A percentile compares a stretch with the other conserved stretches of the same genome.
Evolutionary conservation across 2,113 vertebrate genomes (phyloP).

Genomic region (Phyllopteryx taeniolatus): DNA sequence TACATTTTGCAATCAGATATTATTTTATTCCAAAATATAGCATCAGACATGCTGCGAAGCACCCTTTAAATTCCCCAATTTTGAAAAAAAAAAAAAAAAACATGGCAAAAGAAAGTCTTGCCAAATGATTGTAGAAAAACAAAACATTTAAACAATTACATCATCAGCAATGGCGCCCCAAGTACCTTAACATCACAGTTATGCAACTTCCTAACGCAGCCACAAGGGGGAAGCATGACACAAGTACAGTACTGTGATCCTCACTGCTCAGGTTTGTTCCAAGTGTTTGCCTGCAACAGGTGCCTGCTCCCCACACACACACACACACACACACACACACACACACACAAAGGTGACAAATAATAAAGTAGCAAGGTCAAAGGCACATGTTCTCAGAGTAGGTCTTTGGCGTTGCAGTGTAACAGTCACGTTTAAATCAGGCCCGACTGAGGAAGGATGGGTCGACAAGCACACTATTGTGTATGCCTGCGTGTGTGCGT

Average conservation of each 20-base stretch:
- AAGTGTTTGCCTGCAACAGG: slow-evolving; percentile 37
- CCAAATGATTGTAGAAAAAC: slow-evolving; percentile 16
- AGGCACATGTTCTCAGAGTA: slow-evolving; percentile 36
- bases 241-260: slow-evolving; percentile 14
- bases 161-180: slow-evolving; percentile 1
- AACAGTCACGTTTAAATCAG: slow-evolving; percentile 38
- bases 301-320: slow-evolving; percentile 20
- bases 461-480: slow-evolving; percentile 10
- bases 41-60: background rate
- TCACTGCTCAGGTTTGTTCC: slow-evolving; percentile 6
- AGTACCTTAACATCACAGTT: slow-evolving; percentile 14
- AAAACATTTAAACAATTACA: background rate
- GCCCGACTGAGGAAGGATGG: background rate
- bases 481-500: background rate
- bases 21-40: slow-evolving; percentile 1
- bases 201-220: slow-evolving; percentile 28
- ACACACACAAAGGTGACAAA: slow-evolving; percentile 11
- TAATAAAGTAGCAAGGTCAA: slow-evolving; percentile 11
- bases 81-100: slow-evolving; percentile 1
- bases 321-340: background rate
- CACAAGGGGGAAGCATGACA: slow-evolving; percentile 53
- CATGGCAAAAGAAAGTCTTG: slow-evolving; percentile 4
- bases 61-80: background rate
- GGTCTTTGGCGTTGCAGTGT: slow-evolving; percentile 50
- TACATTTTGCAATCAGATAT: background rate